Conservation (phyloP, 2,797 vertebrate species). For the Lycodopsis pacificus region DNA sequence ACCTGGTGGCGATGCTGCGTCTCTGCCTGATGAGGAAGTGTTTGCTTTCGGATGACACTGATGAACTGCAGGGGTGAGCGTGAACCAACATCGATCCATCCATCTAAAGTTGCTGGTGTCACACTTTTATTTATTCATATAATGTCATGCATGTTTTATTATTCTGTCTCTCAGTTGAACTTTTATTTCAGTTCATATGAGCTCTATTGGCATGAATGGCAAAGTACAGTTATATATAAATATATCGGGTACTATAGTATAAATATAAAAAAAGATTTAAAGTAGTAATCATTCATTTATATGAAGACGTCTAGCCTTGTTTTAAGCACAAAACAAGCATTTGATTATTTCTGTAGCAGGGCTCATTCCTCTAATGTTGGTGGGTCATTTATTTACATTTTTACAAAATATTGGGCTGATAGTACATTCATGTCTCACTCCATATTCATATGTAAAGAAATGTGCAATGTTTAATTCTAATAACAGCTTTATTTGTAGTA, state of each 20-base stretch:
- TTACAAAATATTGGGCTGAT: background rate
- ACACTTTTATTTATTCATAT: background rate
- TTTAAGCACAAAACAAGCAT: background rate
- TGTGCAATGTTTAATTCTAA: background rate
- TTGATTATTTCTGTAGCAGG: background rate
- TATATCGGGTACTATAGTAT: background rate
- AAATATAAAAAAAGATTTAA: background rate
- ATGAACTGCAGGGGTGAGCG: conserved; percentile 86
- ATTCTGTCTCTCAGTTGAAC: background rate
- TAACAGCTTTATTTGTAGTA: background rate
- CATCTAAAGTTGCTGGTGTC: background rate
- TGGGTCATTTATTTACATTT: background rate
- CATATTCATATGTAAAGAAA: background rate
- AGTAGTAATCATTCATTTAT: background rate
- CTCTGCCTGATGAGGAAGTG: conserved; percentile 84
- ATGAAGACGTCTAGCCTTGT: background rate
- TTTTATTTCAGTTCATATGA: background rate
- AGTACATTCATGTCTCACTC: background rate
- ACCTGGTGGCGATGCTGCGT: conserved; percentile 84
- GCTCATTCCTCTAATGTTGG: background rate
- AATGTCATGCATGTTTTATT: background rate
- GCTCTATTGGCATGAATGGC: background rate
- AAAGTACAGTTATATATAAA: background rate
- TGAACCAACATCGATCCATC: background rate
- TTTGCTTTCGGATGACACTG: conserved; percentile 74